Conservation (phyloP, 2,888 invertebrate species). For the Deilephila porcellus region DNA sequence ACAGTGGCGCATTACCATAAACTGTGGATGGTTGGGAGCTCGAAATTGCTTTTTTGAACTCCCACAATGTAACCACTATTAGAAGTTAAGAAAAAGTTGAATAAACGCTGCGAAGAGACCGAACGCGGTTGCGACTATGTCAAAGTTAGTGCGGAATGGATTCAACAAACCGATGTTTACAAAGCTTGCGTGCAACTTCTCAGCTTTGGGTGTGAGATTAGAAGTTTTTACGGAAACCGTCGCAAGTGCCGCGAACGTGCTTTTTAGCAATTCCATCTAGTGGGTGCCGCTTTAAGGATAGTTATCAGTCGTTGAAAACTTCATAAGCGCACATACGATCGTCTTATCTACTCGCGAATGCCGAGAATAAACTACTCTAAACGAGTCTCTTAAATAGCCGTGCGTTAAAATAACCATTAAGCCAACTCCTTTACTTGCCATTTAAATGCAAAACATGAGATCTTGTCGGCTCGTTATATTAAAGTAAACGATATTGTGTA, state of each 20-base stretch:
- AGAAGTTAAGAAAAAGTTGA: constrained; percentile 77
- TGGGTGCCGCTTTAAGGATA: constrained; percentile 54
- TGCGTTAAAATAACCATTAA: constrained; percentile 18
- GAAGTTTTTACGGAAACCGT: constrained; percentile 72
- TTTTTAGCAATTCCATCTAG: constrained; percentile 73
- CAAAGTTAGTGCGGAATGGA: constrained; percentile 37
- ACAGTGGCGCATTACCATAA: constrained; percentile 74
- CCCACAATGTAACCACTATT: constrained; percentile 72
- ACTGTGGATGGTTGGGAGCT: constrained; percentile 66
- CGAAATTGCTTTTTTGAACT: constrained; percentile 83
- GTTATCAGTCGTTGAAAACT: constrained; percentile 51
- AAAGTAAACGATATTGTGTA: constrained; percentile 9
- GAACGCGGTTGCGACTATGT: constrained; percentile 20
- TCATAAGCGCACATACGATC: constrained; percentile 16
- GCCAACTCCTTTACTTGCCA: constrained; percentile 17
- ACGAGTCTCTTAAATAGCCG: constrained; percentile 15
- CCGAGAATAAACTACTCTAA: constrained; percentile 19
- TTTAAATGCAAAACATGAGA: constrained; percentile 26
- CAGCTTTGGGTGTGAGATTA: constrained; percentile 67
- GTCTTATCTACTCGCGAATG: constrained; percentile 21
- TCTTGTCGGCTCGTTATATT: constrained; percentile 8
- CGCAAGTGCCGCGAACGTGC: constrained; percentile 63
- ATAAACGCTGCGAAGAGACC: constrained; percentile 51
- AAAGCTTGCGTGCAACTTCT: constrained; percentile 61
- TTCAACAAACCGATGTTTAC: constrained; percentile 60